These are phyloP conservation scores for Aleiodes leptofemur DNA, from an alignment of 2,888 invertebrate species.

Conservation along the genomic window DNA sequence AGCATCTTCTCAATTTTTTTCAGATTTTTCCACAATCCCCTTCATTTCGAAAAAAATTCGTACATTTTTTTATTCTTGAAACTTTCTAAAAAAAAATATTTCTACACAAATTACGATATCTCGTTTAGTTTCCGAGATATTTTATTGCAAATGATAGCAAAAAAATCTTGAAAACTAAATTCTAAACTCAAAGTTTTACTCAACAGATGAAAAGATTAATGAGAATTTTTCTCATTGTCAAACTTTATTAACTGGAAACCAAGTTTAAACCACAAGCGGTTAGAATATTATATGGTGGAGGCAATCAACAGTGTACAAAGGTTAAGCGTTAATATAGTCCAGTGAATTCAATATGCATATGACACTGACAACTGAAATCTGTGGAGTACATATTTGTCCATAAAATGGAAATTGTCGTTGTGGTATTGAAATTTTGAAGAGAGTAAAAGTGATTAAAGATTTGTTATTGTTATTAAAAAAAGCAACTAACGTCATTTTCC, in stretches of 20 bases:
- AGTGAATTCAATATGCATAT: not conserved
- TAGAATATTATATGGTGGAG: conserved; percentile 40
- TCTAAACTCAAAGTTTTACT: not conserved
- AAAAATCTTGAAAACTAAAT: not conserved
- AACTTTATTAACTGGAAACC: conserved; percentile 41
- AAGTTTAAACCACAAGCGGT: conserved; percentile 36
- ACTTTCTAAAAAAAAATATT: too few species aligned
- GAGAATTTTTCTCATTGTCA: conserved; percentile 19
- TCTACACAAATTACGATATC: too few species aligned
- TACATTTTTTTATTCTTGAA: too few species aligned
- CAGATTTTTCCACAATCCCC: too few species aligned
- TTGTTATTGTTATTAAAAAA: too few species aligned
- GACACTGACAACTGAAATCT: conserved; percentile 31
- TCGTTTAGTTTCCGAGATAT: too few species aligned
- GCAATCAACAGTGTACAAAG: conserved; percentile 38
- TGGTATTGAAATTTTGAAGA: not conserved
- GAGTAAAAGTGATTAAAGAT: conserved; percentile 10
- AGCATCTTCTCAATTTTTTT: not conserved
- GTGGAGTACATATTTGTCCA: not conserved
- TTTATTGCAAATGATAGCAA: too few species aligned
- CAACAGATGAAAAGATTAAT: not conserved
- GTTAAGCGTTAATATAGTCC: conserved; percentile 4
- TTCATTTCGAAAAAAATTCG: too few species aligned
- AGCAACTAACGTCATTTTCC: too few species aligned
- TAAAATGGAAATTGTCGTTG: conserved; percentile 7